Base-by-base conservation (phyloP, 2,113 vertebrate genomes). In the Loxodonta africana region DNA sequence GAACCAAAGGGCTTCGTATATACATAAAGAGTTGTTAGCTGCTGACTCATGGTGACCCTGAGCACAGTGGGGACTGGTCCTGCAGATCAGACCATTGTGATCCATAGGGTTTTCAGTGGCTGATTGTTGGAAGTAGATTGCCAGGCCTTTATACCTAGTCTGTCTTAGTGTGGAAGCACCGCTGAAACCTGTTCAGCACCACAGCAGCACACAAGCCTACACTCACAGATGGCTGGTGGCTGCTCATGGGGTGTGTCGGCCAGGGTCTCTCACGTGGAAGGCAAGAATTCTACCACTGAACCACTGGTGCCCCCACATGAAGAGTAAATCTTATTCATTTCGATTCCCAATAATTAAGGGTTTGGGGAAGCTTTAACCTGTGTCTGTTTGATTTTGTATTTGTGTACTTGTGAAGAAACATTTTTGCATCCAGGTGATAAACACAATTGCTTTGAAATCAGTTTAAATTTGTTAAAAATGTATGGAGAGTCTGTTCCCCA, bases 381-480 rank as follows among this genome's bases (percentile, higher is more conserved):
- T 57, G 10, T 57, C 53, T 57, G 8, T 88, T 78, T 92, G 83
- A 51, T 74, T 91, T 90, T 93, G 41, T 51, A 82, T 60, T 93
- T 84, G 23, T 78, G 0, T 86, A 51, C 80, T 88, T 84, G 67
- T 41, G 20, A 89, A 82, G 76, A 83, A 96, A 57, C 73, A 4
- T 92, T 63, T 74, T 89, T 76, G 48, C 23, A 46, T 14, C 28
- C 37, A 65, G 37, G 5, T 77, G 25, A 28, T 92, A 88, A 89
- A 89, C 23, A 85, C 15, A 80, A 44, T 90, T 90, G 33, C 37
- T 87, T 91, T 90, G 93, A 83, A 95, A 44, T 78, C 37, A 63
- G 0, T 92, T 37, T 89, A 25, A 90, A 3, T 74, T 41, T 86
- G n/a, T 76, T 86, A 23, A 62, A 93, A 76, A 26, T 91, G 67